Percentiles rank a stretch among this genome's conserved stretches.
phyloP scores from a whole-genome alignment of 1,140 invertebrate species.

The Goniozus legneri region DNA sequence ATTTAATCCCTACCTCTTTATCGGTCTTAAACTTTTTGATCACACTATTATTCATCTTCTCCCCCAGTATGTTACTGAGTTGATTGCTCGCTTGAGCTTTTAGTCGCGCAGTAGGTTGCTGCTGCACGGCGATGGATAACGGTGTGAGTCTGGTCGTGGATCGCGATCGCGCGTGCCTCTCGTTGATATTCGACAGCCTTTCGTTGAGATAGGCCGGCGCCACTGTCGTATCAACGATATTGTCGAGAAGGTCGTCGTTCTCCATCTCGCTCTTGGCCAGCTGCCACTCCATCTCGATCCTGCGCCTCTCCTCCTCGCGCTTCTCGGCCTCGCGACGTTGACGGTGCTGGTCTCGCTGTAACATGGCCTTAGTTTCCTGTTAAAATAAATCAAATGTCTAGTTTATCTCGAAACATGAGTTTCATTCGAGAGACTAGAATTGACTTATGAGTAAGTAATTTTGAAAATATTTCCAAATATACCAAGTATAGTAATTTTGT shows the following conservation, averaged over 20 bases:
- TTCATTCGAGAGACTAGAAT: too few species aligned
- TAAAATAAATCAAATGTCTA: too few species aligned
- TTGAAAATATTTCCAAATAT: too few species aligned
- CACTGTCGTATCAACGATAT: slow-evolving; percentile 51
- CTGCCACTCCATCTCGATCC: slow-evolving; percentile 62
- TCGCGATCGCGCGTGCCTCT: slow-evolving; percentile 23
- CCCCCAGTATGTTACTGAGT: slow-evolving; percentile 24
- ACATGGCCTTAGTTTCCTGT: slow-evolving; percentile 68
- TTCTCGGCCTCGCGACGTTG: slow-evolving; percentile 50
- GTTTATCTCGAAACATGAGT: too few species aligned
- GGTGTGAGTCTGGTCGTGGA: slow-evolving; percentile 26
- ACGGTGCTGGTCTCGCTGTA: slow-evolving; percentile 57
- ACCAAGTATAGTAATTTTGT: too few species aligned
- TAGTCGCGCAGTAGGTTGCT: slow-evolving; percentile 27
- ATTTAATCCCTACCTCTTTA: slow-evolving; percentile 38
- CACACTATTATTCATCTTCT: slow-evolving; percentile 39
- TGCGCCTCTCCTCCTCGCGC: slow-evolving; percentile 55
- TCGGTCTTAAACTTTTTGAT: slow-evolving; percentile 54
- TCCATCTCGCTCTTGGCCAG: slow-evolving; percentile 64
- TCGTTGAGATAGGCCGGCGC: slow-evolving; percentile 26
- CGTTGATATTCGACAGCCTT: slow-evolving; percentile 30
- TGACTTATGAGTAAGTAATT: too few species aligned
- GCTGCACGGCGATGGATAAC: slow-evolving; percentile 35
- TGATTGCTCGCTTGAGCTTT: slow-evolving; percentile 31
- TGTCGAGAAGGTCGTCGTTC: slow-evolving; percentile 60